These are phyloP conservation scores for Leptinotarsa tumamoca DNA, from an alignment of 2,888 invertebrate species.

Conservation along the genomic window DNA sequence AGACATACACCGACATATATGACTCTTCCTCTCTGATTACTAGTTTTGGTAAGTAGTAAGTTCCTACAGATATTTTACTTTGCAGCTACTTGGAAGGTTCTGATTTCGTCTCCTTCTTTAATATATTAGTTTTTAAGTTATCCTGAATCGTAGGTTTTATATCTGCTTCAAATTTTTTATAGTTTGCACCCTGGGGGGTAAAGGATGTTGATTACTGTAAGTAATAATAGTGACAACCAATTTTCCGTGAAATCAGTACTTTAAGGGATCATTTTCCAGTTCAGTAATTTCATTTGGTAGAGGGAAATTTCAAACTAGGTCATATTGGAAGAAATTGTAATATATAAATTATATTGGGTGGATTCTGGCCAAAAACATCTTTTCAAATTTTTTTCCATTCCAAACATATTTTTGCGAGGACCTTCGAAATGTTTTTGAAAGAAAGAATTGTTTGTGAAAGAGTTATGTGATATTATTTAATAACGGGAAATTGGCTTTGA, in stretches of 20 bases:
- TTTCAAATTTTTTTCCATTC: too few relatives aligned
- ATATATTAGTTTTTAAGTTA: not conserved
- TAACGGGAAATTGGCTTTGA: too few relatives aligned
- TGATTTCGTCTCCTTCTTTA: not conserved
- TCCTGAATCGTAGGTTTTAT: not conserved
- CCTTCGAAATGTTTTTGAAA: too few relatives aligned
- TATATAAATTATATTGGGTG: not conserved
- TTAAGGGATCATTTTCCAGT: not conserved
- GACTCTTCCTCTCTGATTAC: slow-evolving; percentile 24
- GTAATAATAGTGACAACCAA: not conserved
- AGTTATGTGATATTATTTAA: too few relatives aligned
- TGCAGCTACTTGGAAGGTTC: not conserved
- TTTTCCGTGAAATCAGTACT: not conserved
- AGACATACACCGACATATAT: slow-evolving; percentile 28
- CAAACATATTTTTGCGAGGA: too few relatives aligned
- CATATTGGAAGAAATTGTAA: slow-evolving; percentile 1
- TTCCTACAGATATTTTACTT: not conserved
- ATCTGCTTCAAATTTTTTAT: not conserved
- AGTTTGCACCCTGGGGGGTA: not conserved
- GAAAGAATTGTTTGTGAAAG: too few relatives aligned
- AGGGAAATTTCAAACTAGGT: not conserved
- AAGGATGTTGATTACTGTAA: not conserved
- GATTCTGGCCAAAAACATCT: too few relatives aligned
- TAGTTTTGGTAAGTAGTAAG: slow-evolving; percentile 30
- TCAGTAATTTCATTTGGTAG: not conserved